Evolutionary conservation across 2,113 vertebrate genomes (phyloP), one percentile per base, ranked within the genome.

Genomic region (Scytalopus superciliaris): DNA sequence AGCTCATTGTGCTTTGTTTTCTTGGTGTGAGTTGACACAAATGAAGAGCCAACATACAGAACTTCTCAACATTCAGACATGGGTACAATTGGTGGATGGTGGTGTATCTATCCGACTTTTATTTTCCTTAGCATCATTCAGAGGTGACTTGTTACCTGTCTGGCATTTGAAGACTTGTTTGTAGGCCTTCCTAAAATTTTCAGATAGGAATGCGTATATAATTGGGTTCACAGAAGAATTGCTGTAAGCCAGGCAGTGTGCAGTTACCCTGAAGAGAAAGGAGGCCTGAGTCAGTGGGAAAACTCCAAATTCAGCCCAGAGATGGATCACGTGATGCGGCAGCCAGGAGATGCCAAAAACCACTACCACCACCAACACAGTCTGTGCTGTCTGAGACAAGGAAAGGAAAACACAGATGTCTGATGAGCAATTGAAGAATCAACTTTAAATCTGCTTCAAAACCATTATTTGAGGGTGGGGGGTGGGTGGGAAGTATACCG

Each of bases 301-400:
- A 40, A 93, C 98, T 76, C 99, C 99, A 16, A 99, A 99, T 98
- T 99, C 99, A 56, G 94, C 99, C 99, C 99, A 99, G 64, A 99
- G 98, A 82, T 99, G 98, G 55, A 99, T 97, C 57, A 99, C 87
- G 0, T 99, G 99, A 97, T 99, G 99, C 1, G 99, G 99, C 84
- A 99, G 98, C 99, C 99, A 99, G 74, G 99, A 99, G 77, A 99
- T 96, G 83, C 99, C 99, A 93, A 99, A 99, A 81, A 99, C 99
- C 97, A 99, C 99, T 19, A 99, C 99, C 92, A 99, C 99, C 91
- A 99, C 99, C 96, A 99, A 98, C 59, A 99, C 98, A 0, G 99
- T 99, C 98, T 99, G 99, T 30, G 99, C 99, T 5, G 99, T 99
- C 99, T 99, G 96, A 67, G 72, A 86, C 64, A 93, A 50, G 66